Base-by-base conservation (phyloP, 92 coral and sea anemone genomes). In the Porites evermanni region DNA sequence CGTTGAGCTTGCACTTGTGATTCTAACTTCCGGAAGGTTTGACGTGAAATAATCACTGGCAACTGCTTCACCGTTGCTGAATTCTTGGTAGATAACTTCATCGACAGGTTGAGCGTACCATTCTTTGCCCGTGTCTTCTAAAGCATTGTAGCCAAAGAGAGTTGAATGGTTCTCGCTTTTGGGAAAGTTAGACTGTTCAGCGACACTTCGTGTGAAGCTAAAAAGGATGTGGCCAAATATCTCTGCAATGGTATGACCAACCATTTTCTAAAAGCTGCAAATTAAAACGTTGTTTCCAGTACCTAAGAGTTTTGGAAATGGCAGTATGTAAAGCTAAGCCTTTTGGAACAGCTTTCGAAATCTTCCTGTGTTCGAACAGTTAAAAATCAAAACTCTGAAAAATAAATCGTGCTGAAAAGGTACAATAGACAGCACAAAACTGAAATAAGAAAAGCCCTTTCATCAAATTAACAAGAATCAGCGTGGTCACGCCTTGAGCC, bases 61-160 rank as follows among this genome's bases (percentile, higher is more conserved):
- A 53, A 63, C 53, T 2, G 78, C 78, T 8, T 53, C 78, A 16
- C 78, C 53, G 32, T 74, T 74, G 20, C 78, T 52, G 64, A 52
- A 74, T 54, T 74, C 78, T 53, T 74, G 78, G 29, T 74, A 74
- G 11, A 74, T 74, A 54, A 52, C 63, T 5, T 74, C 64, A 52
- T 50, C 76, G 2, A 23, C 26, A 7, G 61, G 63, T 53, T 74
- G 64, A 52, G 16, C 8, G 21, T 74, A 52, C 78, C 78, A 74
- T 74, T 74, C 64, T 21, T 53, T 74, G 64, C 78, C 64, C 53
- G 78, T 74, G 78, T 74, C 78, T n/a, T 74, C 47, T 17, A 74
- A 10, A 8, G 78, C 19, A 53, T 74, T 18, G 78, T n/a, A 74
- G 44, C 64, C 47, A 53, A 74, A 14, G 18, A 53, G n/a, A 24